These are phyloP conservation scores for Conops quadrifasciatus DNA, from an alignment of 2,888 invertebrate species.

Conservation along the genomic window DNA sequence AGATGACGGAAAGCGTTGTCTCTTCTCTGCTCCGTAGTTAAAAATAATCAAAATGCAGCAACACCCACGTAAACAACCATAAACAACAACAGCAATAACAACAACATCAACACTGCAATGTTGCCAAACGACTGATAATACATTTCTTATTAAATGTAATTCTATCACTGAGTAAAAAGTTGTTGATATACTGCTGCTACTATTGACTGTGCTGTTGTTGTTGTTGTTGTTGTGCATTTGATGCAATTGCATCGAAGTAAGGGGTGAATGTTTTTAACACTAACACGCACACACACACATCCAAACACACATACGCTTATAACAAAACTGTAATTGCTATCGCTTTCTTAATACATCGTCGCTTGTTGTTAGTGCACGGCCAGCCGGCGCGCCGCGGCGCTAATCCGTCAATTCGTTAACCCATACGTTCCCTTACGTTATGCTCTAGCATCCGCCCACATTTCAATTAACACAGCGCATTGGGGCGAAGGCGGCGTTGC, in stretches of 20 bases:
- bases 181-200: neutral
- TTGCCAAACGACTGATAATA: conserved; percentile 15
- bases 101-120: neutral
- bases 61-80: neutral
- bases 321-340: conserved; percentile 6
- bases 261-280: conserved; percentile 6
- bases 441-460: neutral
- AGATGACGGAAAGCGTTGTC: neutral
- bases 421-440: neutral
- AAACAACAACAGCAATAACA: neutral
- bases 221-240: too few species aligned
- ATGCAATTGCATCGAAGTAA: neutral
- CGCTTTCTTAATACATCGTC: neutral
- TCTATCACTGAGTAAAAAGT: neutral
- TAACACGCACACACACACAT: neutral
- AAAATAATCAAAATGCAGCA: neutral
- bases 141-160: conserved; percentile 14
- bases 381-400: neutral
- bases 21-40: neutral
- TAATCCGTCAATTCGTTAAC: conserved; percentile 10
- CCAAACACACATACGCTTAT: neutral
- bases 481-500: neutral
- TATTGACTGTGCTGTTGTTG: too few species aligned
- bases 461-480: conserved; percentile 10
- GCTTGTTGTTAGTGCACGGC: neutral